Percentiles rank a stretch among this genome's conserved stretches.
Conservation (phyloP, 2,888 invertebrate species). For the Neuroscelio doddi region DNA sequence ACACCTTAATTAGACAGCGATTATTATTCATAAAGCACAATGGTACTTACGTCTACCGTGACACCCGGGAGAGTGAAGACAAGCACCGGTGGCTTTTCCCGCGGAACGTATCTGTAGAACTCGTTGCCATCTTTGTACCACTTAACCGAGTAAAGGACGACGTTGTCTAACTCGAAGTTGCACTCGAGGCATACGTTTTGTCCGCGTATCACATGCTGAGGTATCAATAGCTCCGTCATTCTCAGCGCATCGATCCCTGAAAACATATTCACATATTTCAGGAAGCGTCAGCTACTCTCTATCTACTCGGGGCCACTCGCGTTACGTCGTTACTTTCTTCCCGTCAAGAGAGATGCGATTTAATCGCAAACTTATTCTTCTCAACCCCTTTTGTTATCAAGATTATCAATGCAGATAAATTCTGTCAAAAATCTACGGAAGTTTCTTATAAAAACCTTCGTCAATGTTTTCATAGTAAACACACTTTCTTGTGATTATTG, state of each 20-base stretch:
- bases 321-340: too few species aligned
- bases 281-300: conserved; percentile 42
- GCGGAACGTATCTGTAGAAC: conserved; percentile 89
- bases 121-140: conserved; percentile 95
- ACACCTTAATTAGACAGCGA: conserved; percentile 2
- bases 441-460: too few species aligned
- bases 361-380: too few species aligned
- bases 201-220: conserved; percentile 85
- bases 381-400: too few species aligned
- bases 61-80: conserved; percentile 87
- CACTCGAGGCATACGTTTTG: conserved; percentile 85
- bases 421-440: too few species aligned
- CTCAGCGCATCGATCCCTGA: conserved; percentile 73
- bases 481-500: too few species aligned
- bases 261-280: conserved; percentile 46
- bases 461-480: too few species aligned
- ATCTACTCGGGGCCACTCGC: too few species aligned
- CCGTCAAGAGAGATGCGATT: too few species aligned
- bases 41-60: conserved; percentile 85
- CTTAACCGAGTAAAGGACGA: conserved; percentile 89
- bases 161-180: conserved; percentile 87
- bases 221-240: conserved; percentile 85
- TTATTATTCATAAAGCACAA: conserved; percentile 40
- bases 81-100: conserved; percentile 86
- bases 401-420: too few species aligned